Evolutionary conservation across 1,140 invertebrate genomes (phyloP), one percentile per base, ranked within the genome.

Genomic region (Drosophila bipectinata): DNA sequence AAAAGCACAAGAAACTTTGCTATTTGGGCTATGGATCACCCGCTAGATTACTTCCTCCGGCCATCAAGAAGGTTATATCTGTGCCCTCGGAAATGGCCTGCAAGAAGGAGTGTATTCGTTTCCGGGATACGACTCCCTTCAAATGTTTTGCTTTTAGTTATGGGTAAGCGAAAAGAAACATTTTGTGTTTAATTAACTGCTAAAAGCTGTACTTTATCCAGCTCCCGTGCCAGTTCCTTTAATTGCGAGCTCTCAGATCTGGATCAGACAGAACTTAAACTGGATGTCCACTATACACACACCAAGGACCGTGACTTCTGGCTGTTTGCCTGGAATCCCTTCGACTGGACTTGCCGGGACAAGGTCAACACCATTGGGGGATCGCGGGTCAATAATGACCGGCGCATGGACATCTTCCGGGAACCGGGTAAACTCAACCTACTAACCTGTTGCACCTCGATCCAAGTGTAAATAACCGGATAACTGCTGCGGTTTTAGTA

Each of bases 71-170:
- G 44, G 93, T 94, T 9, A 91, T 94, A 6, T 92, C 92, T 0
- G 94, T 94, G 1, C 91, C 92, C 24, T 94, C 94, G 8, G 95
- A 96, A 78, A 85, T 93, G 12, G 94, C 95, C 12, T 97, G 96
- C 79, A 95, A 95, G 15, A 91, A 92, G 21, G 95, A 94, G 47
- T 97, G 96, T 79, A 93, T 94, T 14, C 92, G 90, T 28, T 93
- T 93, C 52, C 90, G 95, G 53, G 92, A 93, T 39, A 92, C 92
- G 2, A 94, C 94, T 1, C 92, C 93, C 0, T 94, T 95, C 60
- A 93, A 94, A 71, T 96, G 96, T 73, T 94, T 95, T 72, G 94
- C 95, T 18, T 95, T 95, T 59, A 96, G 95, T 77, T 96, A 93
- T 81, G 94, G 93, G 94, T 95, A 92, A 91, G 72, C 9, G 5